phyloP scores from a whole-genome alignment of 1,140 invertebrate genomes.

The Sminthurinus signatus region DNA sequence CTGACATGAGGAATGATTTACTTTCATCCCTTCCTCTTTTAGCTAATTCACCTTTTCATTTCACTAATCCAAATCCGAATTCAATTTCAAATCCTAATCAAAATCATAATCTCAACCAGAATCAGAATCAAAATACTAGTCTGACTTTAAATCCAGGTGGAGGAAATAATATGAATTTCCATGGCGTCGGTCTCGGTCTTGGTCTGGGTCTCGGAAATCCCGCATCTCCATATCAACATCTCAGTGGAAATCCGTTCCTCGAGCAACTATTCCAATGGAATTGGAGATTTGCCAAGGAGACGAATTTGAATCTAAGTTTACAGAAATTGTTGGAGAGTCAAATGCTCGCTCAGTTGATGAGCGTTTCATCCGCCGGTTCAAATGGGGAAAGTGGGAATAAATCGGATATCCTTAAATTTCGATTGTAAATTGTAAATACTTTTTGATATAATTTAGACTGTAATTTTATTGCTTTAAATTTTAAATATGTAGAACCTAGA shows the following conservation, averaged over 20 bases:
- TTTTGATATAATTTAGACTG: too few species aligned
- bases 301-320: constrained; percentile 19
- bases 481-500: too few species aligned
- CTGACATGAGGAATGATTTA: not conserved
- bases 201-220: not conserved
- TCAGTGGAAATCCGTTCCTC: constrained; percentile 28
- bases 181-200: too few species aligned
- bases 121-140: too few species aligned
- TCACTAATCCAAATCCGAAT: not conserved
- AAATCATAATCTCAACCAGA: too few species aligned
- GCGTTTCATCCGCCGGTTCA: constrained; percentile 7
- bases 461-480: too few species aligned
- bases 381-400: not conserved
- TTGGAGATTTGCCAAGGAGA: constrained; percentile 32
- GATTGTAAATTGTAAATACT: not conserved
- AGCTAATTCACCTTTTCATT: not conserved
- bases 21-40: not conserved
- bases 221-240: not conserved
- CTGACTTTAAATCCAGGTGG: too few species aligned
- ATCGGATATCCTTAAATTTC: constrained; percentile 7
- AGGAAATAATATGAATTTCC: too few species aligned
- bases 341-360: constrained; percentile 35
- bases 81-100: too few species aligned
- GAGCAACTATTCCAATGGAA: constrained; percentile 39
- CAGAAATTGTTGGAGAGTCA: constrained; percentile 35